Base-by-base conservation (phyloP, 2,797 vertebrate genomes). In the Bovichtus variegatus region DNA sequence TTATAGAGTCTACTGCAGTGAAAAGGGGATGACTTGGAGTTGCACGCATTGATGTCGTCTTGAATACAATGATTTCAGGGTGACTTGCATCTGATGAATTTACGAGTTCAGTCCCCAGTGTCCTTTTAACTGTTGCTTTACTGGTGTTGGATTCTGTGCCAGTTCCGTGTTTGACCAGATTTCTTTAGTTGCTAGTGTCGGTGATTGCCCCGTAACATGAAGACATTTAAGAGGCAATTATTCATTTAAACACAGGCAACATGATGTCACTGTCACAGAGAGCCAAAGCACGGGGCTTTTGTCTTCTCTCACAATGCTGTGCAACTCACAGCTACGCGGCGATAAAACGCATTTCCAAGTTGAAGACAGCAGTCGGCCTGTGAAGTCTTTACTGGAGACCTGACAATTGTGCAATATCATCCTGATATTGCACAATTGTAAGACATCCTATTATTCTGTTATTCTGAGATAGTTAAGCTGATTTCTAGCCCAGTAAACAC, bases 31-130 rank as follows among this genome's bases (percentile, higher is more conserved):
- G 57, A 67, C 9, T 59, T 69, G 29, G 29, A 74, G n/a, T 47
- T 51, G 49, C 27, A 29, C 7, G 6, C 10, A 53, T 9, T 64
- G 43, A 74, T 85, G 72, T 76, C 76, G 69, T 44, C 38, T 71
- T 66, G 12, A 34, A 71, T 73, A 71, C 53, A 15, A 70, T 49
- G 58, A 63, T 68, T 86, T 75, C 21, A 63, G 11, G 49, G 27
- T 27, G 41, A 73, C 21, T 72, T 71, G 43, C 29, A 55, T 46
- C 21, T 54, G 41, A 58, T 69, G 38, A 57, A 62, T 80, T 73
- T 53, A 76, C 29, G n/a, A 62, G 36, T 34, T 74, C 5, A 38
- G 60, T 75, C 44, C 59, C 67, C 8, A 0, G n/a, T 4, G 53
- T 4, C 65, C 21, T 15, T 67, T 63, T 34, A 71, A 72, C 40